These are phyloP conservation scores for Fistularia tabacaria DNA, from an alignment of 2,797 vertebrate species.

Conservation along the genomic window DNA sequence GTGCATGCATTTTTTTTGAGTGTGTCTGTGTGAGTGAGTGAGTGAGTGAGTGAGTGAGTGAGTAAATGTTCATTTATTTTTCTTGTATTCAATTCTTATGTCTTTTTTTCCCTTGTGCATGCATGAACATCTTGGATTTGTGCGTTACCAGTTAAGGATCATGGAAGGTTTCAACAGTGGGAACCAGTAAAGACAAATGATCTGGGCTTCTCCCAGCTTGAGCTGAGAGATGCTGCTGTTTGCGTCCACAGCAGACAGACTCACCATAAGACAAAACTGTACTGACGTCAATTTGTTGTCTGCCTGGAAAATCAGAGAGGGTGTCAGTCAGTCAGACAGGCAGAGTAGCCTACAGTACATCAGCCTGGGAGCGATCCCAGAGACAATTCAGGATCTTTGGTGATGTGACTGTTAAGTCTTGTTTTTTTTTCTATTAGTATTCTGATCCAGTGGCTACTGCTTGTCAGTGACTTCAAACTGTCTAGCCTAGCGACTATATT, in stretches of 20 bases:
- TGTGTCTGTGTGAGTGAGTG: too few species aligned
- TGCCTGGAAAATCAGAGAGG: constrained; percentile 67
- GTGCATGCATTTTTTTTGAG: neutral
- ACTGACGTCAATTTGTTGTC: constrained; percentile 65
- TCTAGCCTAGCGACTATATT: constrained; percentile 53
- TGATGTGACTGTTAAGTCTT: constrained; percentile 52
- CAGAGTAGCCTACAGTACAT: constrained; percentile 67
- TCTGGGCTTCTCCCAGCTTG: constrained; percentile 51
- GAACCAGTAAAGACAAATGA: constrained; percentile 48
- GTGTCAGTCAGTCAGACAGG: constrained; percentile 66
- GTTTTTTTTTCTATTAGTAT: constrained; percentile 57
- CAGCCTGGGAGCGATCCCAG: constrained; percentile 51
- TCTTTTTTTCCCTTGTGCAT: neutral
- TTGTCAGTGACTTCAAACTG: constrained; percentile 62
- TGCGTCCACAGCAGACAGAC: constrained; percentile 62
- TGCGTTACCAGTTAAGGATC: constrained; percentile 25
- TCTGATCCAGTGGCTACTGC: constrained; percentile 71
- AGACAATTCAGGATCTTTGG: constrained; percentile 60
- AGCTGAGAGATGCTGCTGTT: constrained; percentile 44
- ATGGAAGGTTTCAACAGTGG: constrained; percentile 35
- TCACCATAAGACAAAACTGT: constrained; percentile 57
- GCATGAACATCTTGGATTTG: constrained; percentile 21
- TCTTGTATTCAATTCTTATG: neutral
- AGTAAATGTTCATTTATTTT: neutral
- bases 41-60: neutral